Percentiles rank a stretch among this genome's conserved stretches.
Evolutionary conservation across 2,113 vertebrate species (phyloP).

Genomic region (Ptilonorhynchus violaceus): DNA sequence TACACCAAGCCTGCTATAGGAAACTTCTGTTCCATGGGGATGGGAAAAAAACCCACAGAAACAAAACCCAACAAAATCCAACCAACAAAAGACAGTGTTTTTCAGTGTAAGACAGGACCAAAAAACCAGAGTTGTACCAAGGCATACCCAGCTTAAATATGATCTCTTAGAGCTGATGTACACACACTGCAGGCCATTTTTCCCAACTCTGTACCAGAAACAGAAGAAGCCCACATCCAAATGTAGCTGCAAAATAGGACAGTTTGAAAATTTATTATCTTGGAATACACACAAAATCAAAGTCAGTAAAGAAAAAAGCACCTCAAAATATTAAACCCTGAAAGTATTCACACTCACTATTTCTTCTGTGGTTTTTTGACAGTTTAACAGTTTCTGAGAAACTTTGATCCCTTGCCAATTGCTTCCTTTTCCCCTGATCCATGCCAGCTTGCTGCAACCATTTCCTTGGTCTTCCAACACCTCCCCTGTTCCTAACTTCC

Average conservation of each 20-base stretch:
- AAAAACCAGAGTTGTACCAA: not conserved
- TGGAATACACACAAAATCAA: not conserved
- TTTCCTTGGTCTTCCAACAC: not conserved
- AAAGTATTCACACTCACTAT: not conserved
- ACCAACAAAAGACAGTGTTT: not conserved
- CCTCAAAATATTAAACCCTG: not conserved
- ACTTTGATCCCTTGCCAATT: constrained; percentile 21
- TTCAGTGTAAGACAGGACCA: not conserved
- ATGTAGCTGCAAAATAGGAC: not conserved
- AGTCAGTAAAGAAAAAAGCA: not conserved
- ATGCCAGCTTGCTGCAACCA: not conserved
- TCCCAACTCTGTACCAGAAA: not conserved
- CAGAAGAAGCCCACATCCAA: not conserved
- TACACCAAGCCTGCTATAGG: not conserved
- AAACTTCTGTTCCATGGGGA: not conserved
- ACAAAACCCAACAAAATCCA: not conserved
- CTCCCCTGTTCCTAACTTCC: not conserved
- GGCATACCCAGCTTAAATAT: not conserved
- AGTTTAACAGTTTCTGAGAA: not conserved
- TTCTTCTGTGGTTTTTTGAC: not conserved
- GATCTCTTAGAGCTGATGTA: not conserved
- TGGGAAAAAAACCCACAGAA: not conserved
- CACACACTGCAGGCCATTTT: not conserved
- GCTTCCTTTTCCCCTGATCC: not conserved
- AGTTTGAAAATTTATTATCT: not conserved